Percentiles rank a stretch among this genome's conserved stretches.
Conservation (phyloP, 2,113 vertebrate genomes). For the Cricetomys ansorgei region DNA sequence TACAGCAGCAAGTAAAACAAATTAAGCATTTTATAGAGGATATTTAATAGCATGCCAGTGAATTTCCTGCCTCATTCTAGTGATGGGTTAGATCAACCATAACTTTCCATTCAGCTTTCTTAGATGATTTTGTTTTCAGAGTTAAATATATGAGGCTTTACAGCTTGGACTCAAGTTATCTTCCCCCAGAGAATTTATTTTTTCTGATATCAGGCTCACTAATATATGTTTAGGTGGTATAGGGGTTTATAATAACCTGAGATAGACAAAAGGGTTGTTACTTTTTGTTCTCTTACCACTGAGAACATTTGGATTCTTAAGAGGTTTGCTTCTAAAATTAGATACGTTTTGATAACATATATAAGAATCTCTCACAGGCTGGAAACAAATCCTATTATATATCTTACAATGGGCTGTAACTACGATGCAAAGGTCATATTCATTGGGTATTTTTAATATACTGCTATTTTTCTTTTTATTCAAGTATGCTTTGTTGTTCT, state of each 20-base stretch:
- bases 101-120: background rate
- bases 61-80: background rate
- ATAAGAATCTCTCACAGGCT: background rate
- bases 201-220: background rate
- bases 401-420: background rate
- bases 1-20: slow-evolving; percentile 16
- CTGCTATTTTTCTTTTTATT: background rate
- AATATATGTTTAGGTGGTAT: background rate
- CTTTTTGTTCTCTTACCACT: background rate
- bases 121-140: background rate
- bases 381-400: background rate
- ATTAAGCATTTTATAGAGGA: background rate
- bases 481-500: background rate
- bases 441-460: slow-evolving; percentile 26
- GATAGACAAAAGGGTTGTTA: background rate
- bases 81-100: background rate
- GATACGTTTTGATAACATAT: background rate
- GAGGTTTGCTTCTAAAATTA: slow-evolving; percentile 8
- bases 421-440: background rate
- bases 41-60: background rate
- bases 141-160: background rate
- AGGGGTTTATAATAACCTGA: background rate
- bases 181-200: background rate
- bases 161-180: background rate
- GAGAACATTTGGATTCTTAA: slow-evolving; percentile 17